phyloP scores from a whole-genome alignment of 2,888 invertebrate genomes.

The Himalopsyche kuldschensis region DNA sequence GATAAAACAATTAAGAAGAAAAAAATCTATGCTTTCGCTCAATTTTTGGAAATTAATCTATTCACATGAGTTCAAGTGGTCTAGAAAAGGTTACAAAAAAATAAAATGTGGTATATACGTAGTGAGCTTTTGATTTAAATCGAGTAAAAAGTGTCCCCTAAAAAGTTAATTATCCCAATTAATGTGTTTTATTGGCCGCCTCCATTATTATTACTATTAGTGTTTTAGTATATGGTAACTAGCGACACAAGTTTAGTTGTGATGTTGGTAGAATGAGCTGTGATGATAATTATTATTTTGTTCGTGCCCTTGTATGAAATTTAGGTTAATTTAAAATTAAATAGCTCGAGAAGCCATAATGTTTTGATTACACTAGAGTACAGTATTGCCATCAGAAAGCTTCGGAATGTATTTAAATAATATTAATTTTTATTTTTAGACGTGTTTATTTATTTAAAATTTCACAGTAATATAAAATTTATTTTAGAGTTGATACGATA shows the following conservation, averaged over 20 bases:
- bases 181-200: background rate
- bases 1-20: too few relatives aligned
- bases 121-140: background rate
- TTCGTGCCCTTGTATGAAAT: constrained; percentile 21
- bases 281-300: constrained; percentile 2
- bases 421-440: too few relatives aligned
- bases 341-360: constrained; percentile 19
- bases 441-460: too few relatives aligned
- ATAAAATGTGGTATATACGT: background rate
- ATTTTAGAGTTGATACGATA: too few relatives aligned
- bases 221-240: background rate
- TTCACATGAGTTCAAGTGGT: background rate
- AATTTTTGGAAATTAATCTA: too few relatives aligned
- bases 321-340: constrained; percentile 33
- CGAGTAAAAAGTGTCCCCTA: background rate
- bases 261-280: background rate
- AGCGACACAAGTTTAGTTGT: background rate
- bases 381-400: background rate
- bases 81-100: background rate
- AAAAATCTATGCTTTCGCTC: too few relatives aligned
- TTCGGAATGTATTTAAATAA: background rate
- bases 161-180: background rate
- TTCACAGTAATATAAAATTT: too few relatives aligned
- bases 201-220: background rate
- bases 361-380: constrained; percentile 22